A percentile compares a stretch with the other conserved stretches of the same genome.
Evolutionary conservation across 2,113 vertebrate genomes (phyloP).

Genomic region (Nycticryphes semicollaris): DNA sequence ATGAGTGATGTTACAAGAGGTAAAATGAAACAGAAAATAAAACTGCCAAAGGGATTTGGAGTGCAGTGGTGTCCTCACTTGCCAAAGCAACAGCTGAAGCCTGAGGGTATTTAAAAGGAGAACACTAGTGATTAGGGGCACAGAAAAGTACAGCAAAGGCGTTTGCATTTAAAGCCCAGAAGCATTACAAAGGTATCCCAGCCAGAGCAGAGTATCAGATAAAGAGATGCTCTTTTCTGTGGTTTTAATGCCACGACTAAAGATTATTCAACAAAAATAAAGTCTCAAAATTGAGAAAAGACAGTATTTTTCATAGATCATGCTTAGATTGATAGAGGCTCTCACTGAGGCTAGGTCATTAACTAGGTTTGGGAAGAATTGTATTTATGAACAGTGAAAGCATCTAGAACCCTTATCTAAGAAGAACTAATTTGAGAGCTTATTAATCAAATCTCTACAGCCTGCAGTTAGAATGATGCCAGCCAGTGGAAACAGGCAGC

Average conservation of each 20-base stretch:
- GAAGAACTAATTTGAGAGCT: background rate
- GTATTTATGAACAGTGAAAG: background rate
- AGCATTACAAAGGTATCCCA: background rate
- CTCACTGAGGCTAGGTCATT: background rate
- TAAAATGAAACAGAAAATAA: background rate
- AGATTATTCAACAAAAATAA: background rate
- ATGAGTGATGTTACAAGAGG: background rate
- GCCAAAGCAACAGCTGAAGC: background rate
- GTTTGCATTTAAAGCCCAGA: background rate
- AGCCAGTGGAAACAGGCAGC: background rate
- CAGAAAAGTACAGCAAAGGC: background rate
- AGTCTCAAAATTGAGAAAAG: background rate
- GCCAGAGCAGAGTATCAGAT: background rate
- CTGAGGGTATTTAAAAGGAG: background rate
- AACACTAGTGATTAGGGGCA: background rate
- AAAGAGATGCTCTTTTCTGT: background rate
- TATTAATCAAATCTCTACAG: background rate
- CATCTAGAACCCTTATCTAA: background rate
- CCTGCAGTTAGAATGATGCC: background rate
- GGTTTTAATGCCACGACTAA: background rate
- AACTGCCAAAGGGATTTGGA: background rate
- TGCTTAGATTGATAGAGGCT: background rate
- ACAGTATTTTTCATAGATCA: background rate
- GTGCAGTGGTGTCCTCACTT: background rate
- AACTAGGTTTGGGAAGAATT: background rate